phyloP scores from a whole-genome alignment of 2,113 vertebrate species.

The Thomomys bottae region DNA sequence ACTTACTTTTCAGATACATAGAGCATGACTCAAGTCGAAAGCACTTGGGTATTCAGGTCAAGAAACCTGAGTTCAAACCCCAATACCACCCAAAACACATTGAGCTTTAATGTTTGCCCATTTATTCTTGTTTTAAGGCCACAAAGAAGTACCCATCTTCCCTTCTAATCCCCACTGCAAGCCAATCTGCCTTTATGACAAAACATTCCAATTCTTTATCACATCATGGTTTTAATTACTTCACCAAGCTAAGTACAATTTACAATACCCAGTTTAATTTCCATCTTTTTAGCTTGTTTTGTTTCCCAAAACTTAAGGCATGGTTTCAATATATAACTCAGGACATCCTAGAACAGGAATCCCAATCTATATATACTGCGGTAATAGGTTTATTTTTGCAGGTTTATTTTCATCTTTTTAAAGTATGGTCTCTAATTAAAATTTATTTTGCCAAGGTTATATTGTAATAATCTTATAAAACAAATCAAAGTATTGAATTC shows the following conservation, averaged over 20 bases:
- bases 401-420: neutral
- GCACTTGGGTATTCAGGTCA: too few species aligned
- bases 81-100: too few species aligned
- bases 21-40: too few species aligned
- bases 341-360: neutral
- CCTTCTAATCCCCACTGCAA: neutral
- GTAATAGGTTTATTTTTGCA: too few species aligned
- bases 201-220: neutral
- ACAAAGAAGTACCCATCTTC: neutral
- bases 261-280: neutral
- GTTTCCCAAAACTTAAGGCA: neutral
- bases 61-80: too few species aligned
- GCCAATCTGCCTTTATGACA: neutral
- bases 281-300: neutral
- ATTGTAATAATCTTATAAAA: neutral
- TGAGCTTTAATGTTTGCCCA: neutral
- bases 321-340: neutral
- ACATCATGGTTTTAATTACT: neutral
- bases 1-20: too few species aligned
- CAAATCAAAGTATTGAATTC: neutral
- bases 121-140: neutral
- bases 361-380: too few species aligned
- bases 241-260: neutral
- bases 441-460: neutral
- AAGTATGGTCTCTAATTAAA: neutral